Base-by-base conservation (phyloP, 2,113 vertebrate species). In the Epinephelus lanceolatus region DNA sequence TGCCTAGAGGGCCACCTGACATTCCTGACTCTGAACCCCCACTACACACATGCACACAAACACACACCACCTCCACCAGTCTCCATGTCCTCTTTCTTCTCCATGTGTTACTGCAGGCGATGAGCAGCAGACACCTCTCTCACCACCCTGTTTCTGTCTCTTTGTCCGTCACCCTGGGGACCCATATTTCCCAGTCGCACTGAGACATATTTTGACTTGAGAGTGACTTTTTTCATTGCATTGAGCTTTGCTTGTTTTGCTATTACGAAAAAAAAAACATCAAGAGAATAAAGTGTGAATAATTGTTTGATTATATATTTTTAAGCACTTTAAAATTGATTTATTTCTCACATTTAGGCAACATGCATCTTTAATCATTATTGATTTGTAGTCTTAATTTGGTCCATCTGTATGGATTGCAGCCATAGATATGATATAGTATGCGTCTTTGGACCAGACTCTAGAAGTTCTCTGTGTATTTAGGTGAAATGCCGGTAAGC, bases 1-100 rank as follows among this genome's bases (percentile, higher is more conserved):
- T 37, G 95, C 95, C 95, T 88, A 91, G 81, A 96, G 94, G 95
- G 93, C 93, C 94, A 96, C 94, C 95, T 94, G 92, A 95, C 94
- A 96, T 96, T 96, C 94, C 95, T 88, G 84, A 88, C 92, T 86
- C 85, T 92, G 93, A 94, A 90, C 92, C 89, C 84, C 86, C 80
- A 70, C 42, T 25, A 52, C 70, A 70, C 73, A 72, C 65, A 65
- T 72, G 67, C 74, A 72, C 73, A 61, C 79, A 51, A 68, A 61
- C 68, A 61, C 81, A 69, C 79, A 73, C 53, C 79, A 88, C 71
- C 78, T 81, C 67, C 72, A 71, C 67, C 78, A 19, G 30, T 47
- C 81, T 76, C 75, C 56, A 67, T 60, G 76, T 80, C 80, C 86
- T 77, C 82, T 86, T 37, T 37, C 73, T 85, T 83, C 73, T 72